Base-by-base conservation (phyloP, 2,888 invertebrate genomes). In the Cephus rjabovi region DNA sequence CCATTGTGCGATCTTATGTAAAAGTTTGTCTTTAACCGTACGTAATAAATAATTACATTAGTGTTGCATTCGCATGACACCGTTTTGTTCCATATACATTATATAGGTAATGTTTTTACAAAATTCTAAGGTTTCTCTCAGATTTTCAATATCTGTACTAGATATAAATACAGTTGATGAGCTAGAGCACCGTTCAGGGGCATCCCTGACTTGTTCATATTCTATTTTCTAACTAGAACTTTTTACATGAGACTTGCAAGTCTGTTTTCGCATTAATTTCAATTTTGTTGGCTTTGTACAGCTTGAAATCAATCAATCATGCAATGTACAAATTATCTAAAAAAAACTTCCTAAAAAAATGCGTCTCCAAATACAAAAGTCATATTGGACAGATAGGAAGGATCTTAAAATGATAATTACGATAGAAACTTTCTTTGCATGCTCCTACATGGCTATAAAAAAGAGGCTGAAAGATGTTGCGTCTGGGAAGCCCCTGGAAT, bases 401-500 rank as follows among this genome's bases (percentile, higher is more conserved):
- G 23, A 56, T 56, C 23, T 56, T 56, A 56, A 56, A 56, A 23
- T 56, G 56, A 56, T 23, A 56, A 56, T 23, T 56, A 1, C 56
- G 9, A 4, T 56, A 23, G 9, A 56, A 23, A 56, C 15, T 9
- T 56, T 56, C 56, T 56, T 56, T 56, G 56, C 56, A 9, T 56
- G 56, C 23, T 56, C 1, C 56, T 23, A 56, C 56, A 56, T 56
- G 23, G 23, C 23, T 23, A 23, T 56, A 56, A 56, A 56, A 56
- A 56, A 56, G 23, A 75, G 77, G 75, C 75, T 77, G 78, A 23
- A 34, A 31, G 35, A 34, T 34, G 12, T 33, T 23, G 35, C 11
- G 84, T 85, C 85, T 37, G 76, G 81, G 68, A 79, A 69, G 56
- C 73, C 75, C 30, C 23, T 56, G 31, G 30, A 34, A 56, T 23